Evolutionary conservation across 2,113 vertebrate species (phyloP).

Genomic region (Pleuronectes platessa): DNA sequence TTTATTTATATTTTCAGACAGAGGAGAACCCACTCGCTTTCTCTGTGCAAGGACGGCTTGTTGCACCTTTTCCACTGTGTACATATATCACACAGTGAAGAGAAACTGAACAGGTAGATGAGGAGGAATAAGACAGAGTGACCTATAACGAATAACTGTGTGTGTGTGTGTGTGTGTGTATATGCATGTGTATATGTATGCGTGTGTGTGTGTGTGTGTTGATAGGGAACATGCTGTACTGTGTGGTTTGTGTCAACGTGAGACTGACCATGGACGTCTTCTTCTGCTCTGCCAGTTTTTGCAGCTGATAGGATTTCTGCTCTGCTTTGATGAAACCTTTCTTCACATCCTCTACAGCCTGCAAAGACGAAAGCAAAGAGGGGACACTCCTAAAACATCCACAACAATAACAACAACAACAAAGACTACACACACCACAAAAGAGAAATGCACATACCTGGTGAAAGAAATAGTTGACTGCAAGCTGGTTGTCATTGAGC

Average conservation of each 20-base stretch:
- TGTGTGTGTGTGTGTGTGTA: slow-evolving; percentile 4
- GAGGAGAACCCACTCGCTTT: too few species aligned
- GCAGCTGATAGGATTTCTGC: slow-evolving; percentile 95
- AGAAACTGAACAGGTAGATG: neutral
- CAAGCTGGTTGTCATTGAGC: slow-evolving; percentile 93
- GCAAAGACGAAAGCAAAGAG: slow-evolving; percentile 1
- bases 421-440: neutral
- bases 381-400: neutral
- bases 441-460: slow-evolving; percentile 80
- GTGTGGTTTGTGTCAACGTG: neutral
- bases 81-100: too few species aligned
- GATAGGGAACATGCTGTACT: neutral
- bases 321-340: slow-evolving; percentile 93
- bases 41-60: too few species aligned
- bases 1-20: too few species aligned
- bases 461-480: slow-evolving; percentile 94
- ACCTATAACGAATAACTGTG: neutral
- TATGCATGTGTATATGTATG: slow-evolving; percentile 1
- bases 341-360: slow-evolving; percentile 95
- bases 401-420: neutral
- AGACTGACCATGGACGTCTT: slow-evolving; percentile 93
- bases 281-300: slow-evolving; percentile 94
- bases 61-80: too few species aligned
- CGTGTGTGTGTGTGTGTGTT: neutral
- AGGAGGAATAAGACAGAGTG: slow-evolving; percentile 4